phyloP scores from a whole-genome alignment of 2,113 vertebrate species.

The Empidonax alnorum region DNA sequence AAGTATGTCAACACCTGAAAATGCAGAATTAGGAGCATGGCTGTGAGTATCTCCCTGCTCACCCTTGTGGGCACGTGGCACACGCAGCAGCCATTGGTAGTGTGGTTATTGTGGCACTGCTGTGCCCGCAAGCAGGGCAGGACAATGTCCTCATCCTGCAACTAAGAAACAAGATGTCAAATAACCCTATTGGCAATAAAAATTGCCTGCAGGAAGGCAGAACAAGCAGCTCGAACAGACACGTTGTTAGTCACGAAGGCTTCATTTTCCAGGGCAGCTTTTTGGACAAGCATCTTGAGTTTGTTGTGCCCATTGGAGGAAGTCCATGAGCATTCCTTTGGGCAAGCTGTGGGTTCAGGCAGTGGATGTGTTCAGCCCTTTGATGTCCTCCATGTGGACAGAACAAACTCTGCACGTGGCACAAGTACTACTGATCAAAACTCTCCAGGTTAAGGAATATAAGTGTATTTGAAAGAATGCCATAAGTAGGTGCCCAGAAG shows the following conservation, averaged over 20 bases:
- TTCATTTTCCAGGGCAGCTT: background rate
- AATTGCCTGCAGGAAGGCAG: background rate
- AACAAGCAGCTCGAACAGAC: background rate
- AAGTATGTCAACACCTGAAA: background rate
- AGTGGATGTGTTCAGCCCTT: background rate
- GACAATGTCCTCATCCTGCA: background rate
- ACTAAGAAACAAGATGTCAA: background rate
- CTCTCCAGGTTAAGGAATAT: background rate
- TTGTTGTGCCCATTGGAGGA: background rate
- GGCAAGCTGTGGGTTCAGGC: background rate
- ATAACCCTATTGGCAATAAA: background rate
- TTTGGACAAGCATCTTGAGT: background rate
- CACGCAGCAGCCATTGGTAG: accelerated
- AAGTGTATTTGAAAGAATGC: background rate
- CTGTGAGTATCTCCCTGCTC: background rate
- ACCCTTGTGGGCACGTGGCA: background rate
- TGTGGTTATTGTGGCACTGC: background rate
- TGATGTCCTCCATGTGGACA: background rate
- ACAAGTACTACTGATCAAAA: background rate
- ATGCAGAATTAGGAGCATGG: background rate
- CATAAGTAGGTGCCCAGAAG: background rate
- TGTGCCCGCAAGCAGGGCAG: background rate
- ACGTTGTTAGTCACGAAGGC: background rate
- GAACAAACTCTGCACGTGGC: background rate
- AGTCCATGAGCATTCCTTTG: background rate